Conservation (phyloP, 2,888 invertebrate species). For the Pollenia angustigena region DNA sequence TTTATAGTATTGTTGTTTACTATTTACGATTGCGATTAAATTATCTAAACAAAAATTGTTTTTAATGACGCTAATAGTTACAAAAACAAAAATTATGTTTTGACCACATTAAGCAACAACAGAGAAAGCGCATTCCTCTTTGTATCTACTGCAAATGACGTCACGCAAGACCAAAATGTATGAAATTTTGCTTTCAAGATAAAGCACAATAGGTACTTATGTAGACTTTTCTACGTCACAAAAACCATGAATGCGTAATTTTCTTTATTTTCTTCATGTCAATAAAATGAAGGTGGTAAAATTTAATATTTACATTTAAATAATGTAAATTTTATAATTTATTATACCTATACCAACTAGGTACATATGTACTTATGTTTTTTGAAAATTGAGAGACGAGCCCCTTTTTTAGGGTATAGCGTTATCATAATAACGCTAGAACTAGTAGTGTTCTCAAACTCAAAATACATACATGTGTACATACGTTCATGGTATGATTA, state of each 20-base stretch:
- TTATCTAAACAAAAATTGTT: conserved; percentile 28
- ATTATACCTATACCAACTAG: neutral
- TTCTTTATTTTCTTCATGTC: too few relatives aligned
- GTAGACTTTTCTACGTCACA: too few relatives aligned
- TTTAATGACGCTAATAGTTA: conserved; percentile 28
- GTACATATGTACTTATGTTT: neutral
- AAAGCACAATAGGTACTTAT: too few relatives aligned
- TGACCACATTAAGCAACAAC: neutral
- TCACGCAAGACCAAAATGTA: too few relatives aligned
- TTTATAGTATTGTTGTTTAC: conserved; percentile 46
- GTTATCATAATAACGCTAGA: too few relatives aligned
- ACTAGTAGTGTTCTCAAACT: too few relatives aligned
- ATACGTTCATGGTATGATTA: neutral
- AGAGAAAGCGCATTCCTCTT: too few relatives aligned
- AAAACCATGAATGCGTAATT: too few relatives aligned
- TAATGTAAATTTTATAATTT: neutral
- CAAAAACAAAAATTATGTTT: conserved; percentile 11
- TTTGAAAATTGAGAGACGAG: neutral
- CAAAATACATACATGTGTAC: neutral
- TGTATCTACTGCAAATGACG: too few relatives aligned
- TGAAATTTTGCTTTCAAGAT: too few relatives aligned
- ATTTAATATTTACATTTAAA: neutral
- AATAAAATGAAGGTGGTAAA: too few relatives aligned
- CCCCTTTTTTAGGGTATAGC: conserved; percentile 6
- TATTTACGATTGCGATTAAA: conserved; percentile 9